Conservation (phyloP, 1,140 invertebrate genomes). For the Atta texana region DNA sequence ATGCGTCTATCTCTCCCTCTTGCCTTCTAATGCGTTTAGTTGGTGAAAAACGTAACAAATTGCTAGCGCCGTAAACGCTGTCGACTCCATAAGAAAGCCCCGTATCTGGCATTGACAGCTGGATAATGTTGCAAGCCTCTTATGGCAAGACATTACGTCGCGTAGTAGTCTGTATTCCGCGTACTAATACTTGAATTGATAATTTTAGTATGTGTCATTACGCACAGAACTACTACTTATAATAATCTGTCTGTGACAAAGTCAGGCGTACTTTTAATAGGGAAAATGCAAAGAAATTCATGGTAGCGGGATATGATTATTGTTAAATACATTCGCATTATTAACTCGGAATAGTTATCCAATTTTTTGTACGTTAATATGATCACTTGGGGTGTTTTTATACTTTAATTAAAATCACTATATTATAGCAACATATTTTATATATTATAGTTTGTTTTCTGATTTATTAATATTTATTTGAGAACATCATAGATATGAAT, state of each 20-base stretch:
- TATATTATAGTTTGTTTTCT: too few species aligned
- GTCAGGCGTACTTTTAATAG: constrained; percentile 8
- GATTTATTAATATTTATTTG: too few species aligned
- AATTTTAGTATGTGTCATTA: constrained; percentile 57
- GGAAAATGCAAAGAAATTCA: not conserved
- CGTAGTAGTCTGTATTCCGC: not conserved
- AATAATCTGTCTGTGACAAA: constrained; percentile 1
- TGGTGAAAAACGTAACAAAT: constrained; percentile 77
- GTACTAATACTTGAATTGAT: constrained; percentile 49
- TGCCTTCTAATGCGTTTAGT: constrained; percentile 14
- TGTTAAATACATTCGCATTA: not conserved
- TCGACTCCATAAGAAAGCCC: constrained; percentile 38
- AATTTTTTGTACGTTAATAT: too few species aligned
- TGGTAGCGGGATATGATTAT: not conserved
- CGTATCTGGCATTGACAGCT: constrained; percentile 46
- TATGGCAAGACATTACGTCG: constrained; percentile 40
- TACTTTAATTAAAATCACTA: too few species aligned
- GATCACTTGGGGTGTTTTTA: too few species aligned
- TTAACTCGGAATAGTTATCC: not conserved
- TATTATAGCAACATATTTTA: too few species aligned
- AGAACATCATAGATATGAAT: too few species aligned
- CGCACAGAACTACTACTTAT: constrained; percentile 38
- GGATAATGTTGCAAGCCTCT: constrained; percentile 48
- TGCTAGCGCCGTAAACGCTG: constrained; percentile 55
- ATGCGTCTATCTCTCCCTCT: constrained; percentile 25